A percentile compares a stretch with the other conserved stretches of the same genome.
Conservation (phyloP, 2,797 vertebrate genomes). For the Parambassis ranga region DNA sequence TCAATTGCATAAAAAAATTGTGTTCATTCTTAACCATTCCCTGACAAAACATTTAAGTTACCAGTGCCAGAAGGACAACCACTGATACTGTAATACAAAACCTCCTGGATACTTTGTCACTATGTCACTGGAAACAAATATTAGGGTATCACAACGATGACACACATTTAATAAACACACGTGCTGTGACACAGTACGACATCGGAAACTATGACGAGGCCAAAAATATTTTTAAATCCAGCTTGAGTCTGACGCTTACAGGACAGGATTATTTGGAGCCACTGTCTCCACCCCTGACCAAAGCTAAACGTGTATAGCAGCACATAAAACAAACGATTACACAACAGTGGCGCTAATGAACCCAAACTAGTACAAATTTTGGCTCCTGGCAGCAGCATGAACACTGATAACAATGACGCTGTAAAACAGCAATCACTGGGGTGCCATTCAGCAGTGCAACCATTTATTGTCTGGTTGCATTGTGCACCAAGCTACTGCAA, state of each 20-base stretch:
- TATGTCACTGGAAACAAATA: neutral
- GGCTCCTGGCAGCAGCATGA: neutral
- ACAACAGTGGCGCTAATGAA: neutral
- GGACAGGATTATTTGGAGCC: neutral
- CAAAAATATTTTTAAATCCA: constrained; percentile 31
- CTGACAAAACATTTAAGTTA: too few relatives aligned
- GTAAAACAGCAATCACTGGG: constrained; percentile 39
- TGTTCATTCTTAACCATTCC: too few relatives aligned
- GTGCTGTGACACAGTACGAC: neutral
- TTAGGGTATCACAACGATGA: neutral
- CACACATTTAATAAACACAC: neutral
- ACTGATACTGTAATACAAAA: neutral
- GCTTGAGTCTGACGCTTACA: constrained; percentile 1
- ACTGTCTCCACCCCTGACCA: neutral
- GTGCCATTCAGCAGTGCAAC: constrained; percentile 46
- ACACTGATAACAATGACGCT: constrained; percentile 8
- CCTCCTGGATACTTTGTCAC: neutral
- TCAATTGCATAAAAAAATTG: too few relatives aligned
- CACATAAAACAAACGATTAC: neutral
- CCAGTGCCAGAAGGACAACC: neutral
- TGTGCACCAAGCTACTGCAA: constrained; percentile 66
- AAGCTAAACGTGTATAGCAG: neutral
- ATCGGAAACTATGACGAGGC: constrained; percentile 20
- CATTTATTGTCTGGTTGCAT: constrained; percentile 65
- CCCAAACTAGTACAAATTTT: neutral